Conservation (phyloP, 2,888 invertebrate species). For the Synanthedon andrenaeformis region DNA sequence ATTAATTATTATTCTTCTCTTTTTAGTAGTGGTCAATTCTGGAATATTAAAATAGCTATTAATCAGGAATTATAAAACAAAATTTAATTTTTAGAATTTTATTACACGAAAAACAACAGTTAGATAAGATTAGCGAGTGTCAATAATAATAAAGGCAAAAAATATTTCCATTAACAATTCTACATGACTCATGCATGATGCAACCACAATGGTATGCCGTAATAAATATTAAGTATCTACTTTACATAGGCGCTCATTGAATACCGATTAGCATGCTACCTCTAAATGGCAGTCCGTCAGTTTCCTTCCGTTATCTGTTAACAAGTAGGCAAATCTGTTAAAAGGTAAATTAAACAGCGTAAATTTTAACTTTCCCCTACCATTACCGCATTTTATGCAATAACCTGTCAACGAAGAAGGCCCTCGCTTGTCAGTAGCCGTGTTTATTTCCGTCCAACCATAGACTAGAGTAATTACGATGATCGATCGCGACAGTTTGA, state of each 20-base stretch:
- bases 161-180: conserved; percentile 1
- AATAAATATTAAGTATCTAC: conserved; percentile 27
- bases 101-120: too few relatives aligned
- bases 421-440: conserved; percentile 38
- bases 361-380: conserved; percentile 28
- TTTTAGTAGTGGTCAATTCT: too few relatives aligned
- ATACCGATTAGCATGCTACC: conserved; percentile 41
- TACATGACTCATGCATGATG: conserved; percentile 32
- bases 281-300: conserved; percentile 23
- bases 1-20: too few relatives aligned
- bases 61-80: too few relatives aligned
- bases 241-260: conserved; percentile 24
- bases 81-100: too few relatives aligned
- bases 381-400: conserved; percentile 19
- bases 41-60: too few relatives aligned
- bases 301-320: conserved; percentile 25
- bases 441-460: conserved; percentile 39
- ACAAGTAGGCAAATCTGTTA: conserved; percentile 7
- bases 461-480: conserved; percentile 37
- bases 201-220: conserved; percentile 32
- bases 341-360: conserved; percentile 1
- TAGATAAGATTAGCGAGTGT: too few relatives aligned
- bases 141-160: too few relatives aligned
- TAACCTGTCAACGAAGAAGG: conserved; percentile 26
- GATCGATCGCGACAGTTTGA: conserved; percentile 49